Conservation (phyloP, 2,797 vertebrate genomes). For the Poecile montanus region DNA sequence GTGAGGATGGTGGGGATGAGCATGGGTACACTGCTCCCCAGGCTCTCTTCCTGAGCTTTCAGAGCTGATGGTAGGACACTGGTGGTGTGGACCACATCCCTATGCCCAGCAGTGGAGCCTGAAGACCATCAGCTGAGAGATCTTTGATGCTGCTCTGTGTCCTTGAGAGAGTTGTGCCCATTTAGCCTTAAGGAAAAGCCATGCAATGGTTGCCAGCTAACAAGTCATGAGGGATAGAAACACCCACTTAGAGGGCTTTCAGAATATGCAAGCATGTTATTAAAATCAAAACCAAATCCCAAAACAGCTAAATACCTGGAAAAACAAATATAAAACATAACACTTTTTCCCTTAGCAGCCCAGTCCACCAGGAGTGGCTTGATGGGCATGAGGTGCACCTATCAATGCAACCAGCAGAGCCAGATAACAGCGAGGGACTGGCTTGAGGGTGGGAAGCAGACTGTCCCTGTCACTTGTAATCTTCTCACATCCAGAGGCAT, state of each 20-base stretch:
- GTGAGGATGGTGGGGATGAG: not conserved
- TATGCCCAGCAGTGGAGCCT: not conserved
- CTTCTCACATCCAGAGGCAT: constrained; percentile 52
- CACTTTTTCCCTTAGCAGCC: not conserved
- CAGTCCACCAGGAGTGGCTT: not conserved
- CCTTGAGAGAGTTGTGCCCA: not conserved
- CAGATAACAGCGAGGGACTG: not conserved
- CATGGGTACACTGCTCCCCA: accelerated
- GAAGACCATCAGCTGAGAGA: not conserved
- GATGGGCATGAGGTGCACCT: not conserved
- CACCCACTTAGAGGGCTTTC: not conserved
- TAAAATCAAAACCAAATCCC: not conserved
- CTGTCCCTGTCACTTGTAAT: constrained; percentile 40
- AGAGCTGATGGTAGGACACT: not conserved
- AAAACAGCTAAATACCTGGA: not conserved
- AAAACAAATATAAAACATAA: not conserved
- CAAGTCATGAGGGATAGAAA: not conserved
- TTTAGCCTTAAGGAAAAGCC: not conserved
- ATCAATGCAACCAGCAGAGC: not conserved
- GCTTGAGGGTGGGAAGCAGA: constrained; percentile 2
- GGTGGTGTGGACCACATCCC: not conserved
- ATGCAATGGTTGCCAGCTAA: not conserved
- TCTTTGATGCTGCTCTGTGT: not conserved
- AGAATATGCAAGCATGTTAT: not conserved
- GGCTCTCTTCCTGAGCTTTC: not conserved